phyloP scores from a whole-genome alignment of 2,888 invertebrate genomes.

The Hemithea aestivaria region DNA sequence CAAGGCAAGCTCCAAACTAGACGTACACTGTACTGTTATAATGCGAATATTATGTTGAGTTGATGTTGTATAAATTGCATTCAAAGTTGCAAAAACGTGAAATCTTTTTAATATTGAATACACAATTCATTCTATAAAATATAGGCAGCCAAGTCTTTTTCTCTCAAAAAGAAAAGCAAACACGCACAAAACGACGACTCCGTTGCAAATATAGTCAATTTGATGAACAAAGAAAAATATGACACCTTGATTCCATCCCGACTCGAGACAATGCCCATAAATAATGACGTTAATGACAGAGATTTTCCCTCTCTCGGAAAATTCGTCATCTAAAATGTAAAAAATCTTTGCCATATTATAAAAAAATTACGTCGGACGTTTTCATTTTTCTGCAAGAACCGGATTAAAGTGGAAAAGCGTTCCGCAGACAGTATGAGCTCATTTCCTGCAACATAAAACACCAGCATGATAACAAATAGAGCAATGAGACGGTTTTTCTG shows the following conservation, averaged over 20 bases:
- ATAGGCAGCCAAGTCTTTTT: no score
- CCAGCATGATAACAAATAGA: conserved; percentile 57
- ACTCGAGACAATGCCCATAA: conserved; percentile 19
- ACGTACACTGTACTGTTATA: no score
- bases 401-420: conserved; percentile 46
- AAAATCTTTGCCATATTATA: conserved; percentile 24
- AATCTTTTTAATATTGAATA: no score
- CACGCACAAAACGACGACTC: conserved; percentile 2
- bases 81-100: no score
- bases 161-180: conserved; percentile 4
- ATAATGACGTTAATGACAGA: conserved; percentile 21
- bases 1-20: conserved; percentile 18
- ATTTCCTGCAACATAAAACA: conserved; percentile 58
- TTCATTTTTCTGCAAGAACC: conserved; percentile 38
- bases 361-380: conserved; percentile 28
- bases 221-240: conserved; percentile 19
- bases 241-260: conserved; percentile 17
- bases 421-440: conserved; percentile 47
- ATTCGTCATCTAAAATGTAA: conserved; percentile 23
- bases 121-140: no score
- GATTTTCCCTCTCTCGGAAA: conserved; percentile 20
- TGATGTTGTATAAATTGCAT: no score
- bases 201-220: conserved; percentile 17
- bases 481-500: conserved; percentile 50
- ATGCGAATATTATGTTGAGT: no score